Conservation (phyloP, 1,140 invertebrate genomes). For the Scaptodrosophila lebanonensis region DNA sequence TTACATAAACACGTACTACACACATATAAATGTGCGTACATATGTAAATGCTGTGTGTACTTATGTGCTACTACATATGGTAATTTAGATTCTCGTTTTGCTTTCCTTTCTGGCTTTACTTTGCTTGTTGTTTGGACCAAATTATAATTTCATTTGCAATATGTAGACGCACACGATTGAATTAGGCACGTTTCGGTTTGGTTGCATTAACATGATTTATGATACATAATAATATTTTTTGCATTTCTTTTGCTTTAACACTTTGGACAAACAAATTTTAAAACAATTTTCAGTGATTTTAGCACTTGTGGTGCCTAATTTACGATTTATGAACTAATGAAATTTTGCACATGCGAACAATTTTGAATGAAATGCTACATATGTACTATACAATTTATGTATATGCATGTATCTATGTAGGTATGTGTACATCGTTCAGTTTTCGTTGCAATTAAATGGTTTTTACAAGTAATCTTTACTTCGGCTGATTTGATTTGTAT, state of each 20-base stretch:
- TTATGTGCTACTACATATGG: conserved; percentile 49
- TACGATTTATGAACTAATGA: neutral
- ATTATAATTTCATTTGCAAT: conserved; percentile 49
- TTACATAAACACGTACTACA: conserved; percentile 14
- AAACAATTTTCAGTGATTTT: conserved; percentile 35
- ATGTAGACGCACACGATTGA: conserved; percentile 34
- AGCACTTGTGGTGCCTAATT: neutral
- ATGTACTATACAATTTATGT: too few species aligned
- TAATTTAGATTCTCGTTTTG: conserved; percentile 27
- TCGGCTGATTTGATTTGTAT: conserved; percentile 12
- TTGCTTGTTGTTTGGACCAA: conserved; percentile 29
- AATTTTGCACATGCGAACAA: too few species aligned
- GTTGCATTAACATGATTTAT: too few species aligned
- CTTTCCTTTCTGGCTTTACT: conserved; percentile 26
- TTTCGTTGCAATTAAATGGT: too few species aligned
- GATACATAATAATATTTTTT: too few species aligned
- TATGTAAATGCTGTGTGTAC: neutral
- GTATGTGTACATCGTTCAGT: neutral
- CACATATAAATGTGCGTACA: conserved; percentile 4
- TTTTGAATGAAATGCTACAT: too few species aligned
- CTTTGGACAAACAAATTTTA: neutral
- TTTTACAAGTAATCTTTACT: too few species aligned
- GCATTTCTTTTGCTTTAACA: conserved; percentile 1
- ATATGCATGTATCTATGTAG: too few species aligned
- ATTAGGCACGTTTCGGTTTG: conserved; percentile 8